Conservation (phyloP, 2,888 invertebrate genomes). For the Oscheius sp. region DNA sequence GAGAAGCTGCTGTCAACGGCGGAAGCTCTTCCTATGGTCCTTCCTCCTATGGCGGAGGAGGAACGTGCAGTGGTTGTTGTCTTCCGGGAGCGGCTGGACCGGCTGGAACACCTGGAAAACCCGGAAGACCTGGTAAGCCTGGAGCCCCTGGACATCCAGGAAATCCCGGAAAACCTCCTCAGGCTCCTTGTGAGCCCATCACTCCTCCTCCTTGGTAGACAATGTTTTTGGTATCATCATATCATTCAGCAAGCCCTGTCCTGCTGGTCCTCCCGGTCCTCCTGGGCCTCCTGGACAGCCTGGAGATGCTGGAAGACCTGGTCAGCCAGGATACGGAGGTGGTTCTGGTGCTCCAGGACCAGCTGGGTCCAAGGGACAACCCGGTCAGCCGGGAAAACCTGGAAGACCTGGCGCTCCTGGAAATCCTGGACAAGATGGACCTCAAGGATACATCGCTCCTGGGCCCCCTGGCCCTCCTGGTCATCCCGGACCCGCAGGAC, state of each 20-base stretch:
- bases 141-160: conserved; percentile 60
- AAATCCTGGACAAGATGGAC: conserved; percentile 58
- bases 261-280: conserved; percentile 56
- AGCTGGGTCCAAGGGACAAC: conserved; percentile 54
- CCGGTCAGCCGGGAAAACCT: conserved; percentile 54
- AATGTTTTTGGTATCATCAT: conserved; percentile 48
- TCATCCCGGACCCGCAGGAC: conserved; percentile 60
- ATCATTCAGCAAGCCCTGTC: conserved; percentile 51
- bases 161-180: conserved; percentile 60
- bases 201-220: conserved; percentile 62
- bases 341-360: conserved; percentile 55
- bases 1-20: conserved; percentile 23
- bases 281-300: conserved; percentile 55
- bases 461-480: conserved; percentile 58
- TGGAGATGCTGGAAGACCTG: conserved; percentile 48
- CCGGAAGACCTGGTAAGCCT: conserved; percentile 58
- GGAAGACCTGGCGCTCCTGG: conserved; percentile 61
- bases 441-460: conserved; percentile 28
- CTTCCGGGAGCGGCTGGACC: conserved; percentile 57
- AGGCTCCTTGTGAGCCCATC: conserved; percentile 61
- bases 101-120: conserved; percentile 54
- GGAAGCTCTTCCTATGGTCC: background rate
- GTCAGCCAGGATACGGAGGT: conserved; percentile 53
- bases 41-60: conserved; percentile 20
- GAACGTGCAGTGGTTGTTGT: conserved; percentile 64